Evolutionary conservation across 2,888 invertebrate species (phyloP).

Genomic region (Nudaria mundana): DNA sequence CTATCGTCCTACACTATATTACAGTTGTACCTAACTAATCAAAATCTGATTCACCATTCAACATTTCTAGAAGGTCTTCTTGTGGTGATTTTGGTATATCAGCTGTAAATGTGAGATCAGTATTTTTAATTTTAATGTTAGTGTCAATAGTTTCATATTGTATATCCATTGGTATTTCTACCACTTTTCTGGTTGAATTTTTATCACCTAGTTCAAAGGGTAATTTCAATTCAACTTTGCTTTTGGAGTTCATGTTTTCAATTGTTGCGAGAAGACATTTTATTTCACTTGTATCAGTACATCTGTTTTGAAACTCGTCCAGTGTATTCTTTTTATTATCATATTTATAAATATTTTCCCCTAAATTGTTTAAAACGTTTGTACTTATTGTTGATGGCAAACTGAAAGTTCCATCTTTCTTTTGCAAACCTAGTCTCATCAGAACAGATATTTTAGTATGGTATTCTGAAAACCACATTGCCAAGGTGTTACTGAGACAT

Average conservation of each 20-base stretch:
- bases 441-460: conserved; percentile 92
- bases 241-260: conserved; percentile 41
- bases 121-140: conserved; percentile 47
- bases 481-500: conserved; percentile 84
- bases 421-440: conserved; percentile 90
- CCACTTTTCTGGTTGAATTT: conserved; percentile 40
- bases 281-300: conserved; percentile 64
- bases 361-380: conserved; percentile 59
- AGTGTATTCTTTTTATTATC: conserved; percentile 60
- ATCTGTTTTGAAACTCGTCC: conserved; percentile 54
- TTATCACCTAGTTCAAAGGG: conserved; percentile 56
- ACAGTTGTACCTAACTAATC: no score
- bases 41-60: conserved; percentile 32
- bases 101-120: conserved; percentile 57
- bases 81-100: conserved; percentile 64
- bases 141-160: conserved; percentile 60
- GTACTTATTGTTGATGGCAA: conserved; percentile 54
- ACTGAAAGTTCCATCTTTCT: conserved; percentile 88
- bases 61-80: conserved; percentile 67
- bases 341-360: conserved; percentile 72
- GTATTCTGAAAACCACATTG: conserved; percentile 88
- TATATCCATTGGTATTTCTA: conserved; percentile 49
- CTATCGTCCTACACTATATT: no score
- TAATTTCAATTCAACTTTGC: conserved; percentile 51
- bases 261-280: conserved; percentile 64